These are phyloP conservation scores for Echinarachnius parma DNA, from an alignment of 53 echinoderm and acorn worm genomes.

Conservation along the genomic window DNA sequence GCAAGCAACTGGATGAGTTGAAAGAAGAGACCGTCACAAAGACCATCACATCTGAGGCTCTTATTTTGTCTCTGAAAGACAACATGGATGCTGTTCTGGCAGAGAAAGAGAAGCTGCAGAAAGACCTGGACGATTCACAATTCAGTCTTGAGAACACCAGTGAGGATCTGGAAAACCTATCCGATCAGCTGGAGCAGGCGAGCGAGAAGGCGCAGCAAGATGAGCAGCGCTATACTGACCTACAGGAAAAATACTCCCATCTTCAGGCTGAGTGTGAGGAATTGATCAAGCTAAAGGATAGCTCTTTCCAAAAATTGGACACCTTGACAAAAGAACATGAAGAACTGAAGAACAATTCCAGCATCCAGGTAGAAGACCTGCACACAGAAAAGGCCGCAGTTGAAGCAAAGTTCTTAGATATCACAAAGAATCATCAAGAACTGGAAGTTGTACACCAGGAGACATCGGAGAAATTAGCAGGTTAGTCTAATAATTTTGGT, in stretches of 20 bases:
- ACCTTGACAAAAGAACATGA: constrained; percentile 38
- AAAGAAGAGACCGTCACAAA: constrained; percentile 11
- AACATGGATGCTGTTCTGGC: not conserved
- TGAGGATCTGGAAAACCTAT: constrained; percentile 67
- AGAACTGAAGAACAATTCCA: constrained; percentile 15
- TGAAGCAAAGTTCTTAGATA: not conserved
- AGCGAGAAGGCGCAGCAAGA: constrained; percentile 44
- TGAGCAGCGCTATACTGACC: constrained; percentile 42
- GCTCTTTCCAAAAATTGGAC: constrained; percentile 26
- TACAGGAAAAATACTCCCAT: constrained; percentile 29
- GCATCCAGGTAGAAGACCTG: not conserved
- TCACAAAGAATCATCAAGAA: not conserved
- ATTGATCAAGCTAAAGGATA: constrained; percentile 48
- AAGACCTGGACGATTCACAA: constrained; percentile 44
- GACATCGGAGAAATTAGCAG: constrained; percentile 16
- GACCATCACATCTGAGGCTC: constrained; percentile 3
- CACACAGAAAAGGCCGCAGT: not conserved
- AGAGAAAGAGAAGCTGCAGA: constrained; percentile 41
- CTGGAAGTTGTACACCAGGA: constrained; percentile 22
- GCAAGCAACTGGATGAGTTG: constrained; percentile 27
- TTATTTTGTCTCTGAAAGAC: constrained; percentile 27
- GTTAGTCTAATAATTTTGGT: constrained; percentile 7
- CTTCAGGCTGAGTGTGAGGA: constrained; percentile 44
- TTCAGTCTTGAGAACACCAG: constrained; percentile 64
- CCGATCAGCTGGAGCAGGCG: constrained; percentile 41